Evolutionary conservation across 1,140 invertebrate species (phyloP).

Genomic region (Sipha flava): DNA sequence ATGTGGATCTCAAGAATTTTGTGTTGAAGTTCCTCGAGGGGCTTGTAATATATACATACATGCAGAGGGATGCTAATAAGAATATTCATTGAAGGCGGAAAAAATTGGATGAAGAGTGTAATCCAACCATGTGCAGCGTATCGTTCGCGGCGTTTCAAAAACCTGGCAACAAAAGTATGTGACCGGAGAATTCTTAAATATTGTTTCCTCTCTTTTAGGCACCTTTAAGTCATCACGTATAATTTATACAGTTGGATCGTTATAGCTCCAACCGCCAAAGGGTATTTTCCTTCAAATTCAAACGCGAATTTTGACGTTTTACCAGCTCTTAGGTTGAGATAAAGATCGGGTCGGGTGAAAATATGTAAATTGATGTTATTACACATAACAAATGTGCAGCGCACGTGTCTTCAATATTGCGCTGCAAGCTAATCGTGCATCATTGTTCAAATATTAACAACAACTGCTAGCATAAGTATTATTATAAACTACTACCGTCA

Average conservation of each 20-base stretch:
- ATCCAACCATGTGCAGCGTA: not conserved
- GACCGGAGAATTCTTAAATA: not conserved
- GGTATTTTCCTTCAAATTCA: not conserved
- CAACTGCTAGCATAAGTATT: not conserved
- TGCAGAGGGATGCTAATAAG: not conserved
- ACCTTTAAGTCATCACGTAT: not conserved
- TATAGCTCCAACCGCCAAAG: not conserved
- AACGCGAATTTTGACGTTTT: not conserved
- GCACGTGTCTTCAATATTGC: not conserved
- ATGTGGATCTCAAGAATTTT: not conserved
- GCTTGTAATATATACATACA: not conserved
- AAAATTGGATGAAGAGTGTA: not conserved
- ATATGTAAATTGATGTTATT: not conserved
- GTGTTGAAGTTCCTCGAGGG: not conserved
- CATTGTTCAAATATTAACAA: not conserved
- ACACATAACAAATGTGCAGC: not conserved
- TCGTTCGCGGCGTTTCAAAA: not conserved
- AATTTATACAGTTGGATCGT: not conserved
- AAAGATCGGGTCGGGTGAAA: not conserved
- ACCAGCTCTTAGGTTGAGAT: not conserved
- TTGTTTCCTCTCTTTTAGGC: too few relatives aligned
- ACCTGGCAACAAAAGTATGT: not conserved
- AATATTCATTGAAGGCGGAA: too few relatives aligned
- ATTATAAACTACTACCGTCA: not conserved
- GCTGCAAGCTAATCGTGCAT: not conserved